phyloP scores from a whole-genome alignment of 2,888 invertebrate species.

The Noctua pronuba region DNA sequence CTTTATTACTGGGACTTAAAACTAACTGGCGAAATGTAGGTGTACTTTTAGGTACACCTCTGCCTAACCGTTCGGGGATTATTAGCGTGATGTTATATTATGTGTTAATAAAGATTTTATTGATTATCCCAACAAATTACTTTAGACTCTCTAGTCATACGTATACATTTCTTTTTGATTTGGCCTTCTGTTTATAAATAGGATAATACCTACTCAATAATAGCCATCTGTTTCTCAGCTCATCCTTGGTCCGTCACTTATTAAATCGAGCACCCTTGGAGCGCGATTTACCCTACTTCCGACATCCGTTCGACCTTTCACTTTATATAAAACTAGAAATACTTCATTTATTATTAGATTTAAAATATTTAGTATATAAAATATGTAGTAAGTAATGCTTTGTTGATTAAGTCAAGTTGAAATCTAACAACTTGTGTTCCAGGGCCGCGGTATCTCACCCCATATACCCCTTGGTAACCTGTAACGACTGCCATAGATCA shows the following conservation, averaged over 20 bases:
- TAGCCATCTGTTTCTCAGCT: constrained; percentile 8
- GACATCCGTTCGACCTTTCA: constrained; percentile 30
- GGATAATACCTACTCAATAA: constrained; percentile 19
- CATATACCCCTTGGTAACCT: too few relatives aligned
- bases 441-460: too few relatives aligned
- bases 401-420: background rate
- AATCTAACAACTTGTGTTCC: background rate
- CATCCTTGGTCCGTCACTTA: constrained; percentile 26
- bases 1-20: too few relatives aligned
- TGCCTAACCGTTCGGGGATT: too few relatives aligned
- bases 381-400: background rate
- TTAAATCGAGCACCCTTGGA: constrained; percentile 33
- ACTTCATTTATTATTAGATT: constrained; percentile 22
- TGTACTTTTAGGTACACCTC: too few relatives aligned
- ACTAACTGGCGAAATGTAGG: too few relatives aligned
- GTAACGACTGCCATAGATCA: too few relatives aligned
- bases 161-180: background rate
- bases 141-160: background rate
- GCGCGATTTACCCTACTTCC: constrained; percentile 32
- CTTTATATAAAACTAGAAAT: constrained; percentile 2
- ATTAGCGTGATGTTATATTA: too few relatives aligned
- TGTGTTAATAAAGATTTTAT: background rate
- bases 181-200: background rate
- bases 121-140: background rate
- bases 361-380: constrained; percentile 15